A percentile compares a stretch with the other conserved stretches of the same genome.
phyloP scores from a whole-genome alignment of 2,888 invertebrate species.

The Polyploca ridens region DNA sequence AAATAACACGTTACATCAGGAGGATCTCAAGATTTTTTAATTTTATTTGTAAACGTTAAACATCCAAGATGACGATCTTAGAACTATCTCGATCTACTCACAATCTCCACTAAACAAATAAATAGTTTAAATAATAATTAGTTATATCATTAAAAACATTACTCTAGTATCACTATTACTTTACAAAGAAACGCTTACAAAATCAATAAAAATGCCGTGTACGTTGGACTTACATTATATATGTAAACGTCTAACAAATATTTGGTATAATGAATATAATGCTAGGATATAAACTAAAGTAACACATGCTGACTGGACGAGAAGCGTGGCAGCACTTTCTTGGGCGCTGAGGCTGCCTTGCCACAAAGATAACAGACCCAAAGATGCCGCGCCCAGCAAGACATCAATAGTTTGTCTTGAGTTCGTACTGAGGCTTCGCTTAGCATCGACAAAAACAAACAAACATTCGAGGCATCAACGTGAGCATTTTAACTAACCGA shows the following conservation, averaged over 20 bases:
- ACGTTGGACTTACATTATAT: conserved; percentile 36
- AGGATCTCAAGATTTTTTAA: conserved; percentile 73
- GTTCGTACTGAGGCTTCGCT: too few species aligned
- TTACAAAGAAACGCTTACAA: conserved; percentile 59
- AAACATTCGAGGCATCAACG: too few species aligned
- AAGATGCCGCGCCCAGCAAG: too few species aligned
- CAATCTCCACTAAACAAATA: conserved; percentile 76
- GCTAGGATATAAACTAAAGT: not conserved
- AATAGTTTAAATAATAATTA: conserved; percentile 62
- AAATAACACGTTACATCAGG: conserved; percentile 33
- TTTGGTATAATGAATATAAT: conserved; percentile 40
- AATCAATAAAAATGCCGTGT: conserved; percentile 44
- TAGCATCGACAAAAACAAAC: too few species aligned
- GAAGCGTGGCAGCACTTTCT: too few species aligned
- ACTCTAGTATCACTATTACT: conserved; percentile 81
- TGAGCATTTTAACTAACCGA: too few species aligned
- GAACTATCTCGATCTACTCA: conserved; percentile 58
- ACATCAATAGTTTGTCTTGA: too few species aligned
- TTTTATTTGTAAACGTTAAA: conserved; percentile 77
- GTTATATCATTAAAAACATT: conserved; percentile 66
- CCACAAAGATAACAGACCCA: too few species aligned
- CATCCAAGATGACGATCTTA: conserved; percentile 76
- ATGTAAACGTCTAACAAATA: conserved; percentile 41
- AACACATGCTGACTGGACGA: not conserved
- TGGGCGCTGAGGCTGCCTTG: too few species aligned